Conservation (phyloP, 2,113 vertebrate genomes). For the Regulus satrapa region DNA sequence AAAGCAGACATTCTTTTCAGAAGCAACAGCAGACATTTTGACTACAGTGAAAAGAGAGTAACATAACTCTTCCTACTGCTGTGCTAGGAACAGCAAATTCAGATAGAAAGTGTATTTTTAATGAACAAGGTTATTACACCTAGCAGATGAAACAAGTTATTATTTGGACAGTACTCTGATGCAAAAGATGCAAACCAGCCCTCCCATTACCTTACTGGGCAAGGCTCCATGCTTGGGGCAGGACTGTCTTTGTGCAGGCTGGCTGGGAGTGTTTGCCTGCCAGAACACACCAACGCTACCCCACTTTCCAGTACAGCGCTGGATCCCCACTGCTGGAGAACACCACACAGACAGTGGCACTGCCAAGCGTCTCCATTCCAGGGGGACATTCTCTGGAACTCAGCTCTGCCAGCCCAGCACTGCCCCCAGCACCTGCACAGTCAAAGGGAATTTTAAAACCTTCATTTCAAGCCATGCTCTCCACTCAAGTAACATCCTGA, state of each 20-base stretch:
- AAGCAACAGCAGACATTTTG: slow-evolving; percentile 68
- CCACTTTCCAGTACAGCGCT: accelerated
- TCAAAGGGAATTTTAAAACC: not conserved
- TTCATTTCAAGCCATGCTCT: not conserved
- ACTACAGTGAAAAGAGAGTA: slow-evolving; percentile 37
- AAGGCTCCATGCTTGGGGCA: not conserved
- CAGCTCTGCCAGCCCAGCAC: not conserved
- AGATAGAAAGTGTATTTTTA: slow-evolving; percentile 20
- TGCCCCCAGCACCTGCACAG: not conserved
- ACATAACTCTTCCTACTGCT: slow-evolving; percentile 6
- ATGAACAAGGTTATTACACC: not conserved
- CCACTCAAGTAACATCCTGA: not conserved
- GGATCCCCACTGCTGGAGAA: not conserved
- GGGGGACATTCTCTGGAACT: not conserved
- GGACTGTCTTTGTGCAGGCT: not conserved
- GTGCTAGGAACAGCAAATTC: slow-evolving; percentile 11
- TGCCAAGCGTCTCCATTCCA: not conserved
- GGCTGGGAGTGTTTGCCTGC: not conserved
- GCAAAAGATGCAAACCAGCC: not conserved
- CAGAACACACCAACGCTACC: not conserved
- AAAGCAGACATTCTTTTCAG: slow-evolving; percentile 63
- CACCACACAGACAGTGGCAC: not conserved
- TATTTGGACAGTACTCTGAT: not conserved
- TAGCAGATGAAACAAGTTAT: not conserved
- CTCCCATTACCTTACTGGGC: not conserved